phyloP scores from a whole-genome alignment of 2,888 invertebrate species.

The Seladonia tumulorum region DNA sequence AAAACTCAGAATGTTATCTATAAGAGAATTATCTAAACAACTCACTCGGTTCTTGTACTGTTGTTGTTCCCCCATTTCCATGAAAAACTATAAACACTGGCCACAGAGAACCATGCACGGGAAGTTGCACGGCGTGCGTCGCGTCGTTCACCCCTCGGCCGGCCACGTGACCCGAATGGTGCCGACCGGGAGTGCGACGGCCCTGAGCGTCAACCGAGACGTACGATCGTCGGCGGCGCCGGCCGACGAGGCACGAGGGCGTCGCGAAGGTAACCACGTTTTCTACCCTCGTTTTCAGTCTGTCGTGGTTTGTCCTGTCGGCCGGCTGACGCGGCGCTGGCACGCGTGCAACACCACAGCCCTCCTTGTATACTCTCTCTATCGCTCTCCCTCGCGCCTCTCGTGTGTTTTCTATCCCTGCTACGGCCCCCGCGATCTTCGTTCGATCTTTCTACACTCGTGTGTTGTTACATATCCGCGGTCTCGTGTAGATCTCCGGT shows the following conservation, averaged over 20 bases:
- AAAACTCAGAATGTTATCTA: no score
- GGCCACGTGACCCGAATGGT: conserved; percentile 64
- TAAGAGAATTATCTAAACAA: no score
- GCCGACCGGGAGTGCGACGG: conserved; percentile 64
- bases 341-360: conserved; percentile 50
- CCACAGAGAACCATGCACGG: not conserved
- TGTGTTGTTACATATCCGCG: not conserved
- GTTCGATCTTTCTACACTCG: not conserved
- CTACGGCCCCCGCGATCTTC: not conserved
- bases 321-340: conserved; percentile 62
- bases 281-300: conserved; percentile 72
- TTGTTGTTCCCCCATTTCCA: no score
- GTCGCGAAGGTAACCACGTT: conserved; percentile 73
- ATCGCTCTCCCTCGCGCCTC: conserved; percentile 43
- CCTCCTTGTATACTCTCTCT: conserved; percentile 26
- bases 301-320: conserved; percentile 74
- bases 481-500: not conserved
- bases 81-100: not conserved
- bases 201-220: conserved; percentile 53
- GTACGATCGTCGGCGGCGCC: conserved; percentile 59
- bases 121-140: conserved; percentile 4
- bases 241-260: conserved; percentile 70
- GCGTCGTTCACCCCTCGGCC: conserved; percentile 63
- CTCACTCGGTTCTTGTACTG: no score
- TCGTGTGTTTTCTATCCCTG: conserved; percentile 17